Percentiles rank a stretch among this genome's conserved stretches.
These are phyloP conservation scores for Theonella swinhoei DNA, from an alignment of 37 sponge, comb jelly and placozoan species.

Conservation along the genomic window DNA sequence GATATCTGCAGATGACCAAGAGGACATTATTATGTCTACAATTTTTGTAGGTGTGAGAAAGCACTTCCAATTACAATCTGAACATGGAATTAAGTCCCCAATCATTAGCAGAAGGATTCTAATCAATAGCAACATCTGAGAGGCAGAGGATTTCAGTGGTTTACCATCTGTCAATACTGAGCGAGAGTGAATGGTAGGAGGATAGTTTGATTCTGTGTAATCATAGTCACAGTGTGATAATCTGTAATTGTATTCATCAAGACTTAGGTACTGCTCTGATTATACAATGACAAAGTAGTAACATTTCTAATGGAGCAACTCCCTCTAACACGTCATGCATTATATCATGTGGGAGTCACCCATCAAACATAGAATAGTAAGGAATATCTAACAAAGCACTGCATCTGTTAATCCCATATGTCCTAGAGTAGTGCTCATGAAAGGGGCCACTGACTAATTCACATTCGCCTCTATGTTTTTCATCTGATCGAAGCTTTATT, in stretches of 20 bases:
- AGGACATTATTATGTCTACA: conserved; percentile 15
- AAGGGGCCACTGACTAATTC: neutral
- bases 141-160: conserved; percentile 15
- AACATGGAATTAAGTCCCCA: conserved; percentile 29
- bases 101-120: conserved; percentile 37
- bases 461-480: neutral
- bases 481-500: neutral
- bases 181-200: conserved; percentile 2
- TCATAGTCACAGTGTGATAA: conserved; percentile 37
- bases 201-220: conserved; percentile 23
- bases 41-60: conserved; percentile 11
- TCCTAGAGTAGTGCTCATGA: neutral
- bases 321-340: conserved; percentile 52
- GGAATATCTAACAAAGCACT: conserved; percentile 14
- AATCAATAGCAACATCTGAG: conserved; percentile 9
- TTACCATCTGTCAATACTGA: neutral
- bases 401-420: conserved; percentile 23
- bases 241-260: conserved; percentile 30
- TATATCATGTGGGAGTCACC: conserved; percentile 47
- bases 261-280: neutral
- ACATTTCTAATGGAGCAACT: conserved; percentile 32
- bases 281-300: conserved; percentile 6
- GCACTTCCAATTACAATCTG: conserved; percentile 28
- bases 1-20: neutral
- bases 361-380: conserved; percentile 3